Base-by-base conservation (phyloP, 2,113 vertebrate genomes). In the Fulmarus glacialis region DNA sequence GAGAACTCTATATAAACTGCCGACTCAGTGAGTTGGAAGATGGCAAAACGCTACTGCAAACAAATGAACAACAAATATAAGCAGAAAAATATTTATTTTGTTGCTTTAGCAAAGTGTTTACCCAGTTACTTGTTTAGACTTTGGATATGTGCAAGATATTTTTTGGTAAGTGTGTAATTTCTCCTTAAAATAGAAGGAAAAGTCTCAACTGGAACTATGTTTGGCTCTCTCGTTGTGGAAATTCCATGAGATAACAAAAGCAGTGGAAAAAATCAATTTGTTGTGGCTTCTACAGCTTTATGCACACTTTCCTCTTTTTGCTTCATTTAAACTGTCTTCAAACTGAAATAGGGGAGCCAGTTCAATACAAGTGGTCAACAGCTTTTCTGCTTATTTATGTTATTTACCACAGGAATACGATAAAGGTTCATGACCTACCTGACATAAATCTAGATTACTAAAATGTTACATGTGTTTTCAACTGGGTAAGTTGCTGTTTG, bases 261-360 rank as follows among this genome's bases (percentile, higher is more conserved):
- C 84, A 85, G 81, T 96, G 89, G 77, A 88, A 97, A 97, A 96
- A 96, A 95, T 96, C 93, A 93, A 96, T 96, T 97, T 94, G 87
- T 88, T 94, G 84, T 95, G 84, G 84, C n/a, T 96, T 96, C 78
- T 80, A 72, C 36, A 88, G 84, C 70, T 75, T 70, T 85, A 64
- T 95, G 81, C 78, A 93, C 94, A 87, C 81, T 96, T 95, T 93
- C 63, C 9, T 79, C 20, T 90, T 95, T 82, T 85, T 96, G 71
- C 90, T 91, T 91, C 90, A 93, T 85, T 95, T 94, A 96, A 96
- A 71, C 66, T 87, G 87, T 73, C 93, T 96, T 95, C 47, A 88
- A 50, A 88, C 53, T 88, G 93, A 93, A 94, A 95, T 70, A 94
- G 21, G n/a, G 58, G 70, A 96, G 40, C n/a, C 70, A 93, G 94